These are phyloP conservation scores for Zaprionus ghesquierei DNA, from an alignment of 1,140 invertebrate species.

Conservation along the genomic window DNA sequence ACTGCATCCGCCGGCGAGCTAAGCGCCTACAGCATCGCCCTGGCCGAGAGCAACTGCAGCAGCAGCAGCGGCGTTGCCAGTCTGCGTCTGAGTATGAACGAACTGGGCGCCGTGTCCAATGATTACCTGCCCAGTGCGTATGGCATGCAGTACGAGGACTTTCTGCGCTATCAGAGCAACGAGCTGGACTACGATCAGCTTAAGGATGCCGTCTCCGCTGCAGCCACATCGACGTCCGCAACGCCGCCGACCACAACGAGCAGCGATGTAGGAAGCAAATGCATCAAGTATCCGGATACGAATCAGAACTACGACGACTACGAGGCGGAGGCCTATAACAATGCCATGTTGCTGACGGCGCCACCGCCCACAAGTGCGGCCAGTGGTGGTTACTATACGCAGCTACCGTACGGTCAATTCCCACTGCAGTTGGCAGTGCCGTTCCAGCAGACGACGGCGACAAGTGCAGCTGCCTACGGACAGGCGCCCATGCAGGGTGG, in stretches of 20 bases:
- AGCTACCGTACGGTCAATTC: slow-evolving; percentile 64
- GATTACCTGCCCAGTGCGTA: slow-evolving; percentile 63
- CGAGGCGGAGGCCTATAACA: slow-evolving; percentile 85
- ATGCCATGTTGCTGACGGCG: slow-evolving; percentile 80
- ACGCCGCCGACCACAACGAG: neutral
- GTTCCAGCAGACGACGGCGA: slow-evolving; percentile 57
- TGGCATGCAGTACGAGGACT: slow-evolving; percentile 75
- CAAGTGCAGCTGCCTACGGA: slow-evolving; percentile 32
- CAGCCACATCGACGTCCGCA: neutral
- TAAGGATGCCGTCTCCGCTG: slow-evolving; percentile 29
- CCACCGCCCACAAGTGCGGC: slow-evolving; percentile 26
- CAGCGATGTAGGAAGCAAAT: slow-evolving; percentile 83
- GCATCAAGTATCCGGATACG: slow-evolving; percentile 85
- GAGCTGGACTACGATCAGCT: slow-evolving; percentile 61
- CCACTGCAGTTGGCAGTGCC: slow-evolving; percentile 72
- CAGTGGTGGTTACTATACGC: slow-evolving; percentile 67
- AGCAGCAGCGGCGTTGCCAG: slow-evolving; percentile 23
- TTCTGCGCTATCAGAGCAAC: slow-evolving; percentile 68
- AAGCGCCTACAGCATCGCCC: slow-evolving; percentile 50
- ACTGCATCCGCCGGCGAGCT: slow-evolving; percentile 45
- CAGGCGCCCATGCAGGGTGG: slow-evolving; percentile 61
- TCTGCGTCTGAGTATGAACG: slow-evolving; percentile 52
- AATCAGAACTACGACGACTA: slow-evolving; percentile 83
- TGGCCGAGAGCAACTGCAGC: slow-evolving; percentile 55
- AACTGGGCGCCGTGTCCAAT: slow-evolving; percentile 40